Evolutionary conservation across 2,888 invertebrate genomes (phyloP).

Genomic region (Fissipunctia ypsillon): DNA sequence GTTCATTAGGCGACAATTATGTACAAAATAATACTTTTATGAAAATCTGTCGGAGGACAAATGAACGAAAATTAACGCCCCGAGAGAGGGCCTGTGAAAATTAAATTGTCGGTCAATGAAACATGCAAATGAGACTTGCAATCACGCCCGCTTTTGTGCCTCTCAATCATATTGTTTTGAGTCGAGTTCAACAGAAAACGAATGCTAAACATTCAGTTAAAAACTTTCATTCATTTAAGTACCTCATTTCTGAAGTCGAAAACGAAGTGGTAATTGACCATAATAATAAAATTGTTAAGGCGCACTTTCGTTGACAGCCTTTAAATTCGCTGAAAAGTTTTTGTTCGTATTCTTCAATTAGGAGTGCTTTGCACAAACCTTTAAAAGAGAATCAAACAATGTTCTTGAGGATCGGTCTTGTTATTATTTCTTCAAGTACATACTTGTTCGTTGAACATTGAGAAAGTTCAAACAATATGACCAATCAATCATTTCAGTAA

Average conservation of each 20-base stretch:
- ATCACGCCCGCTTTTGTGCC: slow-evolving; percentile 84
- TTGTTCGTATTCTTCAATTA: slow-evolving; percentile 46
- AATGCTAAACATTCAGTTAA: slow-evolving; percentile 64
- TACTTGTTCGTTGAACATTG: background rate
- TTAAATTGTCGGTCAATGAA: slow-evolving; percentile 87
- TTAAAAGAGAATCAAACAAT: slow-evolving; percentile 29
- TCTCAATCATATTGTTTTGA: slow-evolving; percentile 79
- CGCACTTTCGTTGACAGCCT: slow-evolving; percentile 57
- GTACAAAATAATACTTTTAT: slow-evolving; percentile 69
- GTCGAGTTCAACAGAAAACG: slow-evolving; percentile 64
- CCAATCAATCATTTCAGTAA: background rate
- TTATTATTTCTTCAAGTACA: slow-evolving; percentile 5
- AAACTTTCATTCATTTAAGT: slow-evolving; percentile 62
- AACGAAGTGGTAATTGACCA: slow-evolving; percentile 67
- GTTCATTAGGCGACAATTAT: slow-evolving; percentile 72
- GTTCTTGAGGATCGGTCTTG: slow-evolving; percentile 21
- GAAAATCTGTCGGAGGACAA: slow-evolving; percentile 72
- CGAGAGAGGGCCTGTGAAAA: slow-evolving; percentile 76
- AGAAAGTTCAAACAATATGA: slow-evolving; percentile 13
- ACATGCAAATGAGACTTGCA: slow-evolving; percentile 87
- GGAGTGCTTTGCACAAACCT: slow-evolving; percentile 13
- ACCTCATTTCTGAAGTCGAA: slow-evolving; percentile 57
- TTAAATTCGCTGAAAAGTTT: slow-evolving; percentile 53
- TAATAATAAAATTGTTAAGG: slow-evolving; percentile 59
- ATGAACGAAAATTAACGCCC: slow-evolving; percentile 78